These are phyloP conservation scores for Bombus pascuorum DNA, from an alignment of 1,140 invertebrate species.

Conservation along the genomic window DNA sequence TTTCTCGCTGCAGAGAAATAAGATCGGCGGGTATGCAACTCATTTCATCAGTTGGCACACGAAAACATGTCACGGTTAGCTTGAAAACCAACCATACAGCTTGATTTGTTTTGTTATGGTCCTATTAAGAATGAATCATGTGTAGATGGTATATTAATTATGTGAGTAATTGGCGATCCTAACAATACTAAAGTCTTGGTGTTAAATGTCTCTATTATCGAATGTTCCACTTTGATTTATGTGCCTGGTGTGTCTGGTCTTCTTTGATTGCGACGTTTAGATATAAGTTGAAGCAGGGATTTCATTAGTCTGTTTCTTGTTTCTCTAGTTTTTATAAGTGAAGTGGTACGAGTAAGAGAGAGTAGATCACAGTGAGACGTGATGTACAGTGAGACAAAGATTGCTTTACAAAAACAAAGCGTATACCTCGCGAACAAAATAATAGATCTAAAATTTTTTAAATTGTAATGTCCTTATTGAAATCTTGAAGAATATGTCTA, in stretches of 20 bases:
- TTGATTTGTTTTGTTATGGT: neutral
- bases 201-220: neutral
- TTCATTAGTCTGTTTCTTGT: neutral
- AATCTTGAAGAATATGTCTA: too few species aligned
- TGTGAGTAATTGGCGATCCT: neutral
- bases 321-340: neutral
- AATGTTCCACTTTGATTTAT: neutral
- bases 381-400: neutral
- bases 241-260: neutral
- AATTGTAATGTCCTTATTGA: neutral
- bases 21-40: neutral
- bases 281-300: neutral
- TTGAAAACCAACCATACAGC: too few species aligned
- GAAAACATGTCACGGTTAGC: neutral
- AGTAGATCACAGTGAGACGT: too few species aligned
- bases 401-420: neutral
- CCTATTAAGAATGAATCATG: neutral
- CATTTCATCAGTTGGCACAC: neutral
- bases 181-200: too few species aligned
- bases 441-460: neutral
- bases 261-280: neutral
- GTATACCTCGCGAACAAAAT: neutral
- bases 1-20: slow-evolving; percentile 13
- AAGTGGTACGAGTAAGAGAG: neutral
- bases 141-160: neutral